phyloP scores from a whole-genome alignment of 2,797 vertebrate species.

The Ceryle rudis region DNA sequence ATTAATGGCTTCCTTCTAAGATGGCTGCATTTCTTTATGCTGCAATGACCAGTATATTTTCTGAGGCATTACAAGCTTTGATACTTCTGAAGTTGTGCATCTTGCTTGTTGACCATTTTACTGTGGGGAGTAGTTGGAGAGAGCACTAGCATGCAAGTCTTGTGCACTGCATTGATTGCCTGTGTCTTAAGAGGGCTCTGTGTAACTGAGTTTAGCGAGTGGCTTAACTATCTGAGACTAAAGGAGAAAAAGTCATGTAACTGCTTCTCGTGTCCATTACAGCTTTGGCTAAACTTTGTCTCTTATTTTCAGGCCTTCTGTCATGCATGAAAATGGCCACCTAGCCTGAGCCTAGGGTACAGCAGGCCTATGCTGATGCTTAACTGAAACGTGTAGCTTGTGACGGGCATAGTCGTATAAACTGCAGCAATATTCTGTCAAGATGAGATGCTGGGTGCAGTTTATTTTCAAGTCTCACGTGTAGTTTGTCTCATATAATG shows the following conservation, averaged over 20 bases:
- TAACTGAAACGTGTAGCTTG: not conserved
- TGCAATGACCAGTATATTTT: not conserved
- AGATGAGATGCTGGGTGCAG: not conserved
- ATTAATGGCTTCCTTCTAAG: not conserved
- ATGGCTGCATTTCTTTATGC: not conserved
- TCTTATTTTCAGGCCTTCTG: not conserved
- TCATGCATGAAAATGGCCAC: not conserved
- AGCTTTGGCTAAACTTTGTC: not conserved
- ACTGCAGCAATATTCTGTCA: not conserved
- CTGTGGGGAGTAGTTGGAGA: not conserved
- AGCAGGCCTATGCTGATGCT: not conserved
- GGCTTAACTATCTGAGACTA: not conserved
- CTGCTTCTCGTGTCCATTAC: not conserved
- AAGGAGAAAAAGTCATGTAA: not conserved
- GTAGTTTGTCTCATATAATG: not conserved
- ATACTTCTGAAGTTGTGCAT: not conserved
- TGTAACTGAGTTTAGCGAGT: not conserved
- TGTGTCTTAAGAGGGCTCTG: not conserved
- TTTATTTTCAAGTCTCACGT: not conserved
- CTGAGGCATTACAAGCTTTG: not conserved
- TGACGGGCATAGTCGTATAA: not conserved
- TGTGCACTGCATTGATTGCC: not conserved
- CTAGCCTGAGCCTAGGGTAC: not conserved
- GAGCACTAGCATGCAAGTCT: not conserved
- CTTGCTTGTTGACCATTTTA: not conserved